Base-by-base conservation (phyloP, 2,888 invertebrate genomes). In the Epistrophe grossulariae region DNA sequence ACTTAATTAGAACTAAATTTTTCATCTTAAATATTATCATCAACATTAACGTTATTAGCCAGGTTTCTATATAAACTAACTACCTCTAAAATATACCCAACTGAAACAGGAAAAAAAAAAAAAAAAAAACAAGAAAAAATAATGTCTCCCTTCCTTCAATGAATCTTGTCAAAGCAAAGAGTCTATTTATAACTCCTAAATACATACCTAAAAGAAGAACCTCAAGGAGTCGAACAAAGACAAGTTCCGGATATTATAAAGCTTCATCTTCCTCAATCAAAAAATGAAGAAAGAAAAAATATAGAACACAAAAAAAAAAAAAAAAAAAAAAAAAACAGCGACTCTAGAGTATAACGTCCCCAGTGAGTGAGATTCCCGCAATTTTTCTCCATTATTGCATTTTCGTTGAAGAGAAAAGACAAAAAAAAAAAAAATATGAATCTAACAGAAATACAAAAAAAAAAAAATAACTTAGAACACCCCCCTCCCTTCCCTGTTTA, bases 351-450 rank as follows among this genome's bases (percentile, higher is more conserved):
- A 24, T 24, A 43, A 70, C 64, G 81, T 85, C 85, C 85, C 85
- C 78, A 81, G 78, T 73, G 85, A 81, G 78, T 73, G 85, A 70
- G 40, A 81, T 70, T 85, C 72, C 48, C 8, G 83, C 68, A 84
- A 77, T 80, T 81, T 52, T 74, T 52, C 73, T 64, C 78, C 70
- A 81, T 81, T 85, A 85, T 81, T 85, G 81, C 85, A 79, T 85
- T 81, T 78, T 70, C 70, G 24, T 31, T 17, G 68, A 68, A 83
- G 52, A 43, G 35, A 48, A 28, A 17, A 43, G 35, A 48, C 19
- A 17, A 13, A 4, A 77, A 72, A 50, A 15, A 24, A 70, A 62
- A 38, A 43, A 45, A 45, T 45, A 45, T 45, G n/a, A 45, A n/a
- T 4, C 45, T 4, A 38, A 38, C 5, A 40, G 2, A 59, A 24